phyloP scores from a whole-genome alignment of 2,888 invertebrate genomes.

The Hoplodrina blanda region DNA sequence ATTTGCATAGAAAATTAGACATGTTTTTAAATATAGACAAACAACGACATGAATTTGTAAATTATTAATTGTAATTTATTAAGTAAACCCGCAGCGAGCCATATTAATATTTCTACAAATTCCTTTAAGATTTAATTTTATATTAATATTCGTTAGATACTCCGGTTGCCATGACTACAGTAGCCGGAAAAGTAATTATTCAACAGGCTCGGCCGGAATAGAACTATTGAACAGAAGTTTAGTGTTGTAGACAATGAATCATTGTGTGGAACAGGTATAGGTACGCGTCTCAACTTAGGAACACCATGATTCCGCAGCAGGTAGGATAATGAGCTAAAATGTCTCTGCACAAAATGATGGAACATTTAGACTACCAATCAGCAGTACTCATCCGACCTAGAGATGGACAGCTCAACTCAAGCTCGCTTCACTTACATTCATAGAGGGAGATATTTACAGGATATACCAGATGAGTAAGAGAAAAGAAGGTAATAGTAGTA shows the following conservation, averaged over 20 bases:
- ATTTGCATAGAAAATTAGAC: conserved; percentile 28
- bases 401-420: no score
- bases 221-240: conserved; percentile 81
- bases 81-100: not conserved
- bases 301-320: conserved; percentile 44
- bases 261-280: conserved; percentile 82
- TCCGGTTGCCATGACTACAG: conserved; percentile 66
- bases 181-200: conserved; percentile 80
- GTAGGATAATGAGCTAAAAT: conserved; percentile 27
- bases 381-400: no score
- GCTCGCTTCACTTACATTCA: no score
- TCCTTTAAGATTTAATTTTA: conserved; percentile 8
- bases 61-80: not conserved
- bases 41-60: not conserved
- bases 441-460: no score
- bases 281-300: conserved; percentile 58
- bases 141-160: conserved; percentile 41
- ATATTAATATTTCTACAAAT: not conserved
- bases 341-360: not conserved
- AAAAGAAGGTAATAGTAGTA: no score
- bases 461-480: no score
- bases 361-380: not conserved
- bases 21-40: conserved; percentile 1
- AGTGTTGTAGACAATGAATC: conserved; percentile 81
- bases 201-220: conserved; percentile 71